Percentiles rank a stretch among this genome's conserved stretches.
Evolutionary conservation across 2,113 vertebrate species (phyloP).

Genomic region (Hassar affinis): DNA sequence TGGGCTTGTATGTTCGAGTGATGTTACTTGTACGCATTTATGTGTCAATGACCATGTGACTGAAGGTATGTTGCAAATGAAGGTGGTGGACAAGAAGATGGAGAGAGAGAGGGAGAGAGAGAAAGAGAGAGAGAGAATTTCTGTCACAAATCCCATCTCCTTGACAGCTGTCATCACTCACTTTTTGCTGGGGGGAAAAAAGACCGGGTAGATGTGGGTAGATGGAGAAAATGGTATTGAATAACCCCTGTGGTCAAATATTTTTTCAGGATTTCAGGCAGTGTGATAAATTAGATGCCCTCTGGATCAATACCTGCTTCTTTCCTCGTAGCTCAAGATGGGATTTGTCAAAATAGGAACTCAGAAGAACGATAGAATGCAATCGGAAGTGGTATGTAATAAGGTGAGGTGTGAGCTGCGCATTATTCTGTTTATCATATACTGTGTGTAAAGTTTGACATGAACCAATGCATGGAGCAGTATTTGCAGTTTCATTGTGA

Average conservation of each 20-base stretch:
- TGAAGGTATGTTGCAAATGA: constrained; percentile 66
- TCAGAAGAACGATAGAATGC: constrained; percentile 49
- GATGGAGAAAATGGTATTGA: constrained; percentile 73
- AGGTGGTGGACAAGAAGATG: constrained; percentile 62
- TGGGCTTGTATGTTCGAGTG: constrained; percentile 42
- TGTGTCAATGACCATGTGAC: constrained; percentile 59
- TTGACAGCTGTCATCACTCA: constrained; percentile 74
- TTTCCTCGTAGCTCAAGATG: constrained; percentile 68
- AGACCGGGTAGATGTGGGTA: constrained; percentile 65
- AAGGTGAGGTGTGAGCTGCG: constrained; percentile 15
- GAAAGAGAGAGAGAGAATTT: constrained; percentile 58
- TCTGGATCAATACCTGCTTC: constrained; percentile 69
- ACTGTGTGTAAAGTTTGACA: constrained; percentile 3
- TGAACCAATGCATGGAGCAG: not conserved
- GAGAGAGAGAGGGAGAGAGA: constrained; percentile 49
- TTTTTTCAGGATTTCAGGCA: constrained; percentile 68
- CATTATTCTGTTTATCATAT: not conserved
- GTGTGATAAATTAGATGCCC: constrained; percentile 74
- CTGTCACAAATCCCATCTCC: constrained; percentile 67
- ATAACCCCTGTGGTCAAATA: constrained; percentile 74
- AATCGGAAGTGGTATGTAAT: constrained; percentile 33
- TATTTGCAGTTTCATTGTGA: not conserved
- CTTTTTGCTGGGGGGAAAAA: constrained; percentile 63
- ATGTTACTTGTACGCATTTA: constrained; percentile 36
- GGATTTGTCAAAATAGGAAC: constrained; percentile 73